Percentiles rank a stretch among this genome's conserved stretches.
Conservation (phyloP, 1,140 invertebrate genomes). For the Hylaeus anthracinus region DNA sequence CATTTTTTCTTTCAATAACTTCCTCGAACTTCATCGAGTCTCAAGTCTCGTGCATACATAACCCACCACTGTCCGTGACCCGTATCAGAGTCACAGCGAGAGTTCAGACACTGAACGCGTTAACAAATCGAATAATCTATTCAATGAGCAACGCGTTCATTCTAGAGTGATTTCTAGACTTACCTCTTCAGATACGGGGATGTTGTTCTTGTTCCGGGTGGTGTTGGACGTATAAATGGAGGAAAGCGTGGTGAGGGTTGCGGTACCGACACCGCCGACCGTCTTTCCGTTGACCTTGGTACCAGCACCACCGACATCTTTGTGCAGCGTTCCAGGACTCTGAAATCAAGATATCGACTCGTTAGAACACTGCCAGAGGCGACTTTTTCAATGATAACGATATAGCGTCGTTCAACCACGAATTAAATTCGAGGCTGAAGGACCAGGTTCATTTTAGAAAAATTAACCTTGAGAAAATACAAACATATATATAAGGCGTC, state of each 20-base stretch:
- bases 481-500: no score
- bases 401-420: background rate
- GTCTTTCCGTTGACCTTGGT: slow-evolving; percentile 79
- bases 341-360: slow-evolving; percentile 68
- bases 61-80: no score
- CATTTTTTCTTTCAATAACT: no score
- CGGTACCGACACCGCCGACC: slow-evolving; percentile 76
- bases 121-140: no score
- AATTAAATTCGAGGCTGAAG: slow-evolving; percentile 11
- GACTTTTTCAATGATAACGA: slow-evolving; percentile 33
- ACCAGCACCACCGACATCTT: slow-evolving; percentile 79
- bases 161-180: slow-evolving; percentile 46
- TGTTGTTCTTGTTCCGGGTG: slow-evolving; percentile 76
- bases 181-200: slow-evolving; percentile 77
- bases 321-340: slow-evolving; percentile 80
- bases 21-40: no score
- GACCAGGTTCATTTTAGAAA: no score
- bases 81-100: no score
- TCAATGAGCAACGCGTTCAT: background rate
- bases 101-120: no score
- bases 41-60: no score
- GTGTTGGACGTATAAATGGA: slow-evolving; percentile 78
- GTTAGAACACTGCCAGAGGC: slow-evolving; percentile 23
- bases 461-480: no score
- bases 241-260: slow-evolving; percentile 79